phyloP scores from a whole-genome alignment of 2,888 invertebrate genomes.

The Cacoxenus indagator region DNA sequence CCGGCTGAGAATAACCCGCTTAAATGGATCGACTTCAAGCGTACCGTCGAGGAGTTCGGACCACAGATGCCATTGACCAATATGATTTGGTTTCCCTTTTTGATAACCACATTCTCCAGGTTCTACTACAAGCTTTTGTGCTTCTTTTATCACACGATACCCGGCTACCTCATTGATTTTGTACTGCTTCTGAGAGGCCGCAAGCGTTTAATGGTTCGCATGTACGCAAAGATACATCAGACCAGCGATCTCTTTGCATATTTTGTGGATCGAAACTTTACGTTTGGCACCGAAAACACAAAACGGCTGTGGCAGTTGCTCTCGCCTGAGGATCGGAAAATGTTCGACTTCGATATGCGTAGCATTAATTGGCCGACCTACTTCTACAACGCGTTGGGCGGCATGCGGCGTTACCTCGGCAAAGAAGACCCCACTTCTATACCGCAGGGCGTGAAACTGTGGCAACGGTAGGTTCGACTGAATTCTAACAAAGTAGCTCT shows the following conservation, averaged over 20 bases:
- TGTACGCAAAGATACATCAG: constrained; percentile 85
- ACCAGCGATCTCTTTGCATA: constrained; percentile 80
- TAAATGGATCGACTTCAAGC: constrained; percentile 81
- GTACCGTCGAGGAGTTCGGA: constrained; percentile 66
- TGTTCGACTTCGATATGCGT: constrained; percentile 82
- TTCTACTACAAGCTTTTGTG: constrained; percentile 70
- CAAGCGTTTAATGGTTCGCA: constrained; percentile 74
- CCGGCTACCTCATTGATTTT: constrained; percentile 76
- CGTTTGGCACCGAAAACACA: constrained; percentile 77
- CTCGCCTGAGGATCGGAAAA: constrained; percentile 68
- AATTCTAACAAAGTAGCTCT: background rate
- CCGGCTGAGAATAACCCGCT: constrained; percentile 84
- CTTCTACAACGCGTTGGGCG: constrained; percentile 75
- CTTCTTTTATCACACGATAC: constrained; percentile 76
- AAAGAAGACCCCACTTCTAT: constrained; percentile 82
- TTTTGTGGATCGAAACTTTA: constrained; percentile 82
- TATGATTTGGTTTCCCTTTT: constrained; percentile 79
- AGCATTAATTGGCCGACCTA: constrained; percentile 77
- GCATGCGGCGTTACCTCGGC: constrained; percentile 81
- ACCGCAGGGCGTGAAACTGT: constrained; percentile 75
- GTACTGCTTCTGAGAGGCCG: constrained; percentile 47
- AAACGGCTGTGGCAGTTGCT: constrained; percentile 70
- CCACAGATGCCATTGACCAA: constrained; percentile 74
- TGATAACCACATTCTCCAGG: constrained; percentile 67
- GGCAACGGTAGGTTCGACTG: constrained; percentile 72